Base-by-base conservation (phyloP, 2,888 invertebrate species). In the Microctonus aethiopoides region DNA sequence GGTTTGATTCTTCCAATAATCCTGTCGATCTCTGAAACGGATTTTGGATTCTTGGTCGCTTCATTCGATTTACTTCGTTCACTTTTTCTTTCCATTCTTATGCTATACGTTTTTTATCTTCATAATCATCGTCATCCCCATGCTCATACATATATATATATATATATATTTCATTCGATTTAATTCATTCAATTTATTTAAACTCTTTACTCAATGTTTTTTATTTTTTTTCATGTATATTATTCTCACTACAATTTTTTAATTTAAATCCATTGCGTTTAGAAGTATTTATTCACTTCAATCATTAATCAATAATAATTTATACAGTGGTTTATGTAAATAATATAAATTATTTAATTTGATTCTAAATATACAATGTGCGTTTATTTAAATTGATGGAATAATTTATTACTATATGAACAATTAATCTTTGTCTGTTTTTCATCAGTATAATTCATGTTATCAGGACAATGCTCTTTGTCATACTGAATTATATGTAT, bases 1-100 rank as follows among this genome's bases (percentile, higher is more conserved):
- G 81, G 81, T 65, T 79, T 73, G 57, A 82, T 79, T 26, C 73
- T 73, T 4, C 65, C 70, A n/a, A 80, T 32, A 52, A 74, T 57
- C 20, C 67, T 71, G 16, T 76, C 74, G 26, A 51, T 64, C 9
- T 59, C 51, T 13, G 70, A 60, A 46, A 67, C 3, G 11, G 61
- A 22, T 67, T 69, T 72, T 9, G 24, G 51, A 22, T 34, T 59
- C 26, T 32, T 70, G 7, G 36, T 36, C n/a, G 39, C 6, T 46
- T 26, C 51, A 11, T 67, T 13, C 22, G 54, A 52, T 67, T n/a
- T n/a, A n/a, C 46, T 22, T 26, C 54, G 57, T 26, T 63, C 62
- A 7, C 65, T 61, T 46, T 62, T 61, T 52, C 62, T 60, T 34
- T 10, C 57, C 22, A 26, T 41, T 46, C 67, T 11, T 16, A 67